Percentiles rank a stretch among this genome's conserved stretches.
Conservation (phyloP, 2,888 invertebrate genomes). For the Meteorus colon region DNA sequence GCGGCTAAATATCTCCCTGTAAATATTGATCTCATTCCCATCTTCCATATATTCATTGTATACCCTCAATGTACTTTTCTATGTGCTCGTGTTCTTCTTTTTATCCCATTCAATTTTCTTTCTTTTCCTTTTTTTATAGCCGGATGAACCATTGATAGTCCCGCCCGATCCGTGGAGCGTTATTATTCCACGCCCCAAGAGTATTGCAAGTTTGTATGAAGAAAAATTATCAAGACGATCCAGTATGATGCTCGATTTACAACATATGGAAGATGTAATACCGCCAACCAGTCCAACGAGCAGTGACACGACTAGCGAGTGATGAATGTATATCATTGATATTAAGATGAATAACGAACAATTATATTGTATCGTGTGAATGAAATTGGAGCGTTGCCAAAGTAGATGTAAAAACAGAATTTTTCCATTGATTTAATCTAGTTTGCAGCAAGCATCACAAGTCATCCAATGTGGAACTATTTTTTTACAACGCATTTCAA, state of each 20-base stretch:
- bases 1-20: slow-evolving; percentile 66
- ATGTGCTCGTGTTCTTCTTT: background rate
- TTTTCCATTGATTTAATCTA: slow-evolving; percentile 19
- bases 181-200: slow-evolving; percentile 62
- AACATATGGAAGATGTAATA: slow-evolving; percentile 61
- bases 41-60: background rate
- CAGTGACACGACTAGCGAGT: slow-evolving; percentile 66
- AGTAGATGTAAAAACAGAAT: slow-evolving; percentile 18
- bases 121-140: slow-evolving; percentile 32
- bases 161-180: slow-evolving; percentile 66
- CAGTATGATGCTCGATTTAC: slow-evolving; percentile 59
- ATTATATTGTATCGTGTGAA: slow-evolving; percentile 11
- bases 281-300: slow-evolving; percentile 66
- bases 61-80: background rate
- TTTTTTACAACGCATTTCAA: slow-evolving; percentile 42
- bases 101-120: slow-evolving; percentile 1
- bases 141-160: slow-evolving; percentile 61
- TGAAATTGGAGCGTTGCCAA: slow-evolving; percentile 13
- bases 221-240: slow-evolving; percentile 65
- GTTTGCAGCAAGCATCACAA: slow-evolving; percentile 18
- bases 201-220: slow-evolving; percentile 65
- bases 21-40: slow-evolving; percentile 10
- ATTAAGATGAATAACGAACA: background rate
- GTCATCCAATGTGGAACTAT: slow-evolving; percentile 37
- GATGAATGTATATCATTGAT: slow-evolving; percentile 49